These are phyloP conservation scores for Amphimedon queenslandica DNA, from an alignment of 37 sponge, comb jelly and placozoan genomes.

Conservation along the genomic window DNA sequence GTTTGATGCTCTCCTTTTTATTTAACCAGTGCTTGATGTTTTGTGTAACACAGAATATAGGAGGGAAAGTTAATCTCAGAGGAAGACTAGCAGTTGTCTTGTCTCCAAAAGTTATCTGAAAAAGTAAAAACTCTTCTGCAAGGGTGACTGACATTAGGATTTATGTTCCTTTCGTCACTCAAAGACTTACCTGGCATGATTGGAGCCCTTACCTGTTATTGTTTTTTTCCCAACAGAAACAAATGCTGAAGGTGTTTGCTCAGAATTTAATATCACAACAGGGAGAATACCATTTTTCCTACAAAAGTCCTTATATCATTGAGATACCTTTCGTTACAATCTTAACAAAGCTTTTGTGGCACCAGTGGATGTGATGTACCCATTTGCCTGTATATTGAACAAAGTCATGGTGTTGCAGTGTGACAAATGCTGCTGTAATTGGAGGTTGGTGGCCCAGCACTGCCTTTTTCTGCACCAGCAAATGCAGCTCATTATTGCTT, in stretches of 20 bases:
- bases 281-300: conserved; percentile 44
- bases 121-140: conserved; percentile 32
- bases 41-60: conserved; percentile 26
- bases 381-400: conserved; percentile 41
- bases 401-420: conserved; percentile 29
- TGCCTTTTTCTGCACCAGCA: too few relatives aligned
- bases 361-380: conserved; percentile 41
- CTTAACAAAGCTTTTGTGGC: conserved; percentile 29
- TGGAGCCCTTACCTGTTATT: conserved; percentile 25
- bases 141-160: conserved; percentile 28
- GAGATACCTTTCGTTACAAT: conserved; percentile 18
- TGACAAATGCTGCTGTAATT: conserved; percentile 17
- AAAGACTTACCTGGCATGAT: conserved; percentile 23
- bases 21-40: conserved; percentile 48
- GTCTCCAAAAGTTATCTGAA: conserved; percentile 44
- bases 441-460: too few relatives aligned
- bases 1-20: conserved; percentile 38
- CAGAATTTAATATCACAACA: conserved; percentile 43
- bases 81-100: conserved; percentile 44
- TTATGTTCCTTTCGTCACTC: conserved; percentile 45
- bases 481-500: too few relatives aligned
- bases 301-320: conserved; percentile 13
- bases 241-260: conserved; percentile 51
- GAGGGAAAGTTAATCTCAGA: conserved; percentile 30
- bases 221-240: conserved; percentile 44